Base-by-base conservation (phyloP, 1,140 invertebrate genomes). In the Rhopalosiphum maidis region DNA sequence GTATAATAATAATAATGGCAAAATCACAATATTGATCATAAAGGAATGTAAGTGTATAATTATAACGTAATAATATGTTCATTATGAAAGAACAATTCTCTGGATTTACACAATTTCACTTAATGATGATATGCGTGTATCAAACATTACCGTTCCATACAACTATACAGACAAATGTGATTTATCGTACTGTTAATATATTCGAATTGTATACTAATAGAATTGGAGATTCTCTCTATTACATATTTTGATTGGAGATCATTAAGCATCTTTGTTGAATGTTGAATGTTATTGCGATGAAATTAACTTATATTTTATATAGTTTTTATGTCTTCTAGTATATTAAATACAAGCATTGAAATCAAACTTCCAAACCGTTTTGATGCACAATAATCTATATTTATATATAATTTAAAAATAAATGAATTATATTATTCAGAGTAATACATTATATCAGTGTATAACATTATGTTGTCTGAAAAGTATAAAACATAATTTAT, bases 121-220 rank as follows among this genome's bases (percentile, higher is more conserved):
- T 77, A 77, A 77, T 77, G 60, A 77, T 77, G 60, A 77, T 77
- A 77, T 35, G 60, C n/a, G n/a, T 77, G 60, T 77, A 77, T 77
- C 60, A 77, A n/a, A 77, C n/a, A 68, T 68, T 68, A n/a, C 60
- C 30, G 30, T n/a, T 68, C 60, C 30, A n/a, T n/a, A 68, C 60
- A n/a, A 77, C 60, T 35, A 77, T 77, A n/a, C 60, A 77, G n/a
- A 77, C 60, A n/a, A 77, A 77, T 77, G n/a, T 77, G 60, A 77
- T 77, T 77, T 77, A 77, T 77, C 60, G 15, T 77, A n/a, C 60
- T 77, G 60, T 77, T 77, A n/a, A 77, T 77, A 83, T 41, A 41
- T 37, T 83, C 21, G 35, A 41, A 41, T 83, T 41, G 82, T 83
- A 9, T 23, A 83, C 35, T 41, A 83, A 83, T 83, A 83, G 35